These are phyloP conservation scores for Hipparchia sbordonii DNA, from an alignment of 2,888 invertebrate species.

Conservation along the genomic window DNA sequence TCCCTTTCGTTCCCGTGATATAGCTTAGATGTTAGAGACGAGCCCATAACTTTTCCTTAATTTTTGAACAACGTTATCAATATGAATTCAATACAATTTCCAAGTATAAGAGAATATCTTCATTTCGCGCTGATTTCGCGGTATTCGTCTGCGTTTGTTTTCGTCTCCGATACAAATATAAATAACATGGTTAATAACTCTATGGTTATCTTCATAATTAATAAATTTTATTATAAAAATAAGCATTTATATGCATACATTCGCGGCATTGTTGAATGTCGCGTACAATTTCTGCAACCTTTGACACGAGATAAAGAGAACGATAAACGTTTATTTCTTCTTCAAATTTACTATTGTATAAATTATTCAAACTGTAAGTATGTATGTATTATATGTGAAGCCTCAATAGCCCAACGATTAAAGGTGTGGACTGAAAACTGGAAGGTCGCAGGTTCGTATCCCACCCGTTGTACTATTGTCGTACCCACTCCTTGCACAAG, in stretches of 20 bases:
- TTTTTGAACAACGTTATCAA: neutral
- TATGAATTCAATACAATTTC: neutral
- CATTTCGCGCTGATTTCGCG: neutral
- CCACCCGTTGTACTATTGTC: no score
- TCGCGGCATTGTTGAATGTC: constrained; percentile 29
- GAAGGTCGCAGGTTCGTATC: no score
- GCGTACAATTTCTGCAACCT: constrained; percentile 6
- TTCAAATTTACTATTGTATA: neutral
- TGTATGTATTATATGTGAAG: neutral
- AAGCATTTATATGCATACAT: constrained; percentile 38
- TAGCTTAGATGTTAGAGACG: no score
- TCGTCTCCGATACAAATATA: neutral
- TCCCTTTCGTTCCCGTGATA: no score
- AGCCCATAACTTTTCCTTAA: neutral
- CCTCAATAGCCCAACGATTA: no score
- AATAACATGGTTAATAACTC: constrained; percentile 8
- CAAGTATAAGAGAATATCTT: neutral
- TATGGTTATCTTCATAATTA: constrained; percentile 5
- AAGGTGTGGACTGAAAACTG: no score
- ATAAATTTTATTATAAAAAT: constrained; percentile 23
- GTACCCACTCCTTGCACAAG: no score
- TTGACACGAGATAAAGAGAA: constrained; percentile 13
- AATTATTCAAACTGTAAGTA: neutral
- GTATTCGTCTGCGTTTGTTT: neutral
- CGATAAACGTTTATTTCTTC: constrained; percentile 13